These are phyloP conservation scores for Ctena decussata DNA, from an alignment of 2,888 invertebrate genomes.

Conservation along the genomic window DNA sequence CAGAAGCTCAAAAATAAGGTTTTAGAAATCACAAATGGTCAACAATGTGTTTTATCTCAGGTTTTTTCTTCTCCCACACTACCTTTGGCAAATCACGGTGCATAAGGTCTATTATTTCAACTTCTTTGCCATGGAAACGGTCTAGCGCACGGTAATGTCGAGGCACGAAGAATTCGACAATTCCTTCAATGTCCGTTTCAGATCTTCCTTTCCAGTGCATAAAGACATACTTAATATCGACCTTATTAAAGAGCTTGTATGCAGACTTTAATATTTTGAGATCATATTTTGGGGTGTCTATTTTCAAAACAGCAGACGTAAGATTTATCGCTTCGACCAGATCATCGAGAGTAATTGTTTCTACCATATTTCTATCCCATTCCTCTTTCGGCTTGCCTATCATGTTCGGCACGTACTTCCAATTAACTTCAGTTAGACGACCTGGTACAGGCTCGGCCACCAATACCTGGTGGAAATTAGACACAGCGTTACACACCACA, in stretches of 20 bases:
- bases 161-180: not conserved
- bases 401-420: slow-evolving; percentile 19
- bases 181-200: not conserved
- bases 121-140: not conserved
- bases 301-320: slow-evolving; percentile 57
- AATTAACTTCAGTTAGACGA: not conserved
- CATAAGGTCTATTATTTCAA: not conserved
- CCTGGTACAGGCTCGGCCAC: not conserved
- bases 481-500: slow-evolving; percentile 53
- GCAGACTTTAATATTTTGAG: slow-evolving; percentile 30
- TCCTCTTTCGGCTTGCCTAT: not conserved
- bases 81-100: not conserved
- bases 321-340: slow-evolving; percentile 35
- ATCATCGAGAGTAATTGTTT: slow-evolving; percentile 56
- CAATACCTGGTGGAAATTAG: slow-evolving; percentile 37
- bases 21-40: too few species aligned
- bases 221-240: slow-evolving; percentile 59
- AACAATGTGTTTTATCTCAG: too few species aligned
- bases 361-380: slow-evolving; percentile 16
- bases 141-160: not conserved
- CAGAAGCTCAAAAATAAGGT: too few species aligned
- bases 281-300: slow-evolving; percentile 57
- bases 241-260: slow-evolving; percentile 40
- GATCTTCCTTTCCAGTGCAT: slow-evolving; percentile 54
- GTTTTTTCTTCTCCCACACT: not conserved